Evolutionary conservation across 1,140 invertebrate genomes (phyloP), one percentile per base, ranked within the genome.

Genomic region (Diorhabda elongata): DNA sequence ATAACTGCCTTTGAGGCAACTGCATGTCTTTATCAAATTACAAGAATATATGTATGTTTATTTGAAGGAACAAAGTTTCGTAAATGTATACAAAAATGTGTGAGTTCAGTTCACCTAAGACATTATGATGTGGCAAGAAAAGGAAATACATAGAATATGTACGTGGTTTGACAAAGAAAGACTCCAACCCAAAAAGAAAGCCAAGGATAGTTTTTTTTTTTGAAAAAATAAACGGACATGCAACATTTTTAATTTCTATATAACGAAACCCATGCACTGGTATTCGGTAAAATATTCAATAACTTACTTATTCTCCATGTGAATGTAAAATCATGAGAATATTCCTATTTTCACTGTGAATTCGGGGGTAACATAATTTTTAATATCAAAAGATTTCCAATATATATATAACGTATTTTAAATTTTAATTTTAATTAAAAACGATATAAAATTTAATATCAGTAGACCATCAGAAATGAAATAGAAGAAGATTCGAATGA

Each of bases 121-220:
- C 6, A 6, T 8, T 52, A 52, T 52, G 47, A 52, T 52, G 47
- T 52, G 47, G 47, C 47, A 52, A 52, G 47, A 52, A 52, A 52
- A 69, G 65, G 58, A 70, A 43, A 45, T 42, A 47, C 63, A 64
- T 64, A 64, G 3, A 44, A 45, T 64, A 57, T 44, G 45, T 64
- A 64, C 42, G 45, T 64, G 52, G 26, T 41, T 56, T 52, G 63
- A 64, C 44, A 41, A 45, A 64, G 64, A 68, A 8, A 67, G 47
- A 70, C 58, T 60, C 74, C 60, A 69, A 75, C 74, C 74, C 74
- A 75, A 75, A 75, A 73, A 73, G 74, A 75, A 60, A 65, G 67
- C 64, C 66, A 57, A 67, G 61, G 42, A 67, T 60, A 42, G 9
- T 67, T 26, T 26, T 26, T 26, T 26, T 26, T 26, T 26, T n/a